Evolutionary conservation across 37 sponge, comb jelly and placozoan genomes (phyloP).

Genomic region (Mnemiopsis leidyi): DNA sequence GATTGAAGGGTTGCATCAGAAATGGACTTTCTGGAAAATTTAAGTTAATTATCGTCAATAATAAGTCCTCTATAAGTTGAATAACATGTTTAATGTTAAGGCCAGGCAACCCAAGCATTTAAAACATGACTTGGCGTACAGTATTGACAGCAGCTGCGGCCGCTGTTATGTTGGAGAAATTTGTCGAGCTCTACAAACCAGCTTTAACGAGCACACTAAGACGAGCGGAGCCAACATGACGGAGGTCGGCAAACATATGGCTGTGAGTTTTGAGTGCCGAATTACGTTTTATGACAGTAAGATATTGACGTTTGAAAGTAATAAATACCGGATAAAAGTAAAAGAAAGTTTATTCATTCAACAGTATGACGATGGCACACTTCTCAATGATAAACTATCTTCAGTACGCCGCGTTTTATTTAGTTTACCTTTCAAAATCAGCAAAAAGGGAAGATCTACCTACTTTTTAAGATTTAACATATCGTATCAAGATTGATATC

Average conservation of each 20-base stretch:
- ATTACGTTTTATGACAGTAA: background rate
- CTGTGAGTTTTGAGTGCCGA: background rate
- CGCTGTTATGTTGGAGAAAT: background rate
- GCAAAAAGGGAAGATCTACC: too few species aligned
- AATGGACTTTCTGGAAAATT: background rate
- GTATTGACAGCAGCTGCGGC: background rate
- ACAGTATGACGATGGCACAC: background rate
- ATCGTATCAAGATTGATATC: too few species aligned
- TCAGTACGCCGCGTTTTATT: background rate
- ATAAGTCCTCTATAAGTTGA: background rate
- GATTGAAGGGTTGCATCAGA: background rate
- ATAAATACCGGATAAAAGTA: background rate
- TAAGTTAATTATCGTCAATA: background rate
- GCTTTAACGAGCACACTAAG: background rate
- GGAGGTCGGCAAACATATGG: too few species aligned
- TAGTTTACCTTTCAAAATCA: too few species aligned
- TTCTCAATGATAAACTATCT: background rate
- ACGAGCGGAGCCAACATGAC: background rate
- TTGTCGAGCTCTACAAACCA: background rate
- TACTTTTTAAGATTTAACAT: too few species aligned
- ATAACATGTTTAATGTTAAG: background rate
- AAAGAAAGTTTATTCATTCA: background rate
- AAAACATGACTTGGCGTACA: background rate
- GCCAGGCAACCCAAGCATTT: background rate
- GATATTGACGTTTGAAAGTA: background rate